A percentile compares a stretch with the other conserved stretches of the same genome.
Conservation (phyloP, 2,797 vertebrate genomes). For the Lemur catta region DNA sequence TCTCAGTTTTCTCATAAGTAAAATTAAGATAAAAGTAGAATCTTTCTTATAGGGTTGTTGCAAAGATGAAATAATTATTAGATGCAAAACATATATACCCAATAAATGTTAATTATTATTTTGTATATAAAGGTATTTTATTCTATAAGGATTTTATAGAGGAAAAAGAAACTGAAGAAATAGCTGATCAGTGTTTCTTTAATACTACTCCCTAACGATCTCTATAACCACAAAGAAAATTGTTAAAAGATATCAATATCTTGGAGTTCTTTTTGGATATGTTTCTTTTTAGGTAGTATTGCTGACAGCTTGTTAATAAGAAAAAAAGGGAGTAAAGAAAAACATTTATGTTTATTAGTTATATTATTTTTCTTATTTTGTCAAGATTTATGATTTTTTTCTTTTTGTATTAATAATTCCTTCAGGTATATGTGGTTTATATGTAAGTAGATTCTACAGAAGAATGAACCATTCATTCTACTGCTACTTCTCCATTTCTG, state of each 20-base stretch:
- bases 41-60: not conserved
- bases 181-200: not conserved
- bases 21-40: not conserved
- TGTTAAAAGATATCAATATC: not conserved
- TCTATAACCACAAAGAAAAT: not conserved
- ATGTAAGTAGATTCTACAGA: not conserved
- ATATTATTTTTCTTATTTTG: not conserved
- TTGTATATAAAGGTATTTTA: not conserved
- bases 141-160: not conserved
- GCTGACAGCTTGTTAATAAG: not conserved
- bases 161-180: conserved; percentile 4
- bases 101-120: not conserved
- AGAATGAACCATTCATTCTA: not conserved
- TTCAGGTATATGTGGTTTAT: not conserved
- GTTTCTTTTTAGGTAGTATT: not conserved
- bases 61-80: not conserved
- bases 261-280: not conserved
- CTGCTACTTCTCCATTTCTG: not conserved
- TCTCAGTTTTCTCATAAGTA: not conserved
- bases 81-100: not conserved
- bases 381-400: not conserved
- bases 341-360: not conserved
- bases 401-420: not conserved
- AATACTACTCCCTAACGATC: not conserved
- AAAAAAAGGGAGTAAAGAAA: not conserved